Percentiles rank a stretch among this genome's conserved stretches.
phyloP scores from a whole-genome alignment of 2,797 vertebrate species.

The Anniella stebbinsi region DNA sequence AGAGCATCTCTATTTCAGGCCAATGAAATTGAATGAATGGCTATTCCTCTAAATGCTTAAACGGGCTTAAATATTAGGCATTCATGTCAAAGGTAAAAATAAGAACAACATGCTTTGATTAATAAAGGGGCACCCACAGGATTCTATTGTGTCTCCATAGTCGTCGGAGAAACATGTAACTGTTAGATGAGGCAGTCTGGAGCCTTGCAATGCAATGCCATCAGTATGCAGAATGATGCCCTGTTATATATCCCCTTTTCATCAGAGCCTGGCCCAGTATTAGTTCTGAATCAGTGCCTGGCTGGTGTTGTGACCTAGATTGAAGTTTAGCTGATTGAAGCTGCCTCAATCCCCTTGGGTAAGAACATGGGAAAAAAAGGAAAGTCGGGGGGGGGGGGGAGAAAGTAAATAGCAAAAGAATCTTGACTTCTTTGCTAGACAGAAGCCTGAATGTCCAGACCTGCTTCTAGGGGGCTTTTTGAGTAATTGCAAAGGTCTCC shows the following conservation, averaged over 20 bases:
- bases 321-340: conserved; percentile 3
- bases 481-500: conserved; percentile 4
- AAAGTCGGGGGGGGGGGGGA: too few relatives aligned
- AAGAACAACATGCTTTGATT: not conserved
- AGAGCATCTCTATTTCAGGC: not conserved
- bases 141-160: not conserved
- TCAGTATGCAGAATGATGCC: not conserved
- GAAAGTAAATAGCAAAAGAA: not conserved
- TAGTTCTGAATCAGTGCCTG: not conserved
- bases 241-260: not conserved
- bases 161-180: not conserved
- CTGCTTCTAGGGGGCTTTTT: conserved; percentile 35
- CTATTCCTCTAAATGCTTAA: not conserved
- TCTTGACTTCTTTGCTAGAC: not conserved
- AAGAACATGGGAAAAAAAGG: not conserved
- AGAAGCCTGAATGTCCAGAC: conserved; percentile 18
- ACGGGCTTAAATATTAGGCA: not conserved
- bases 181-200: not conserved
- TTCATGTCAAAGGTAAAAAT: not conserved
- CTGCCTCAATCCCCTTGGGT: not conserved
- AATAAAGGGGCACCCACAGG: not conserved
- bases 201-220: not conserved
- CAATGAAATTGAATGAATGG: not conserved
- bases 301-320: not conserved
- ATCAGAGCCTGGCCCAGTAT: not conserved